phyloP scores from a whole-genome alignment of 2,888 invertebrate genomes.

The Pinctada fucata region DNA sequence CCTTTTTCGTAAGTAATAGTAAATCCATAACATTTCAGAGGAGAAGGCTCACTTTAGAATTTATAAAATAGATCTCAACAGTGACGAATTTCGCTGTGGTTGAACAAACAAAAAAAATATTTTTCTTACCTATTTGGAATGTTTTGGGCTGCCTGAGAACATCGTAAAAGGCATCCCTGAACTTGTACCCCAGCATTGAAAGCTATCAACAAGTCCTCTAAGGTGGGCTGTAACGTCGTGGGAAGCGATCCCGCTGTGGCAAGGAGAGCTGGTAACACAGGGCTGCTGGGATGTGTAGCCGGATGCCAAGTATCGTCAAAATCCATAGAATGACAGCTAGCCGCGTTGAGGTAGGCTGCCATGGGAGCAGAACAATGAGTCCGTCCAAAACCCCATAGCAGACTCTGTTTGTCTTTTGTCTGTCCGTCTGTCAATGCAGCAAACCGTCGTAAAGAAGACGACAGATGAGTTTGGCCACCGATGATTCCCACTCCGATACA shows the following conservation, averaged over 20 bases:
- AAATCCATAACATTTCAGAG: too few relatives aligned
- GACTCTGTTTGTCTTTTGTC: background rate
- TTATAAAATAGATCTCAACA: too few relatives aligned
- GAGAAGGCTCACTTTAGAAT: too few relatives aligned
- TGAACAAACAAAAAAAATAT: too few relatives aligned
- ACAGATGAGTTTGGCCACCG: slow-evolving; percentile 55
- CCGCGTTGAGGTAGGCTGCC: slow-evolving; percentile 61
- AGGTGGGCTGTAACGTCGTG: slow-evolving; percentile 39
- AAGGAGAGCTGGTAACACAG: slow-evolving; percentile 59
- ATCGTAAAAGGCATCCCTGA: slow-evolving; percentile 61
- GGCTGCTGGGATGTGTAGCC: slow-evolving; percentile 65
- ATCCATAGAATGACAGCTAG: slow-evolving; percentile 65
- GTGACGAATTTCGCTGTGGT: too few relatives aligned
- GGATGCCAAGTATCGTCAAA: slow-evolving; percentile 69
- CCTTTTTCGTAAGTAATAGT: too few relatives aligned
- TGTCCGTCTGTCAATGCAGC: slow-evolving; percentile 22
- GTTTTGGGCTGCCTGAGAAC: slow-evolving; percentile 55
- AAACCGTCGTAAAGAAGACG: slow-evolving; percentile 47
- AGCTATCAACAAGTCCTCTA: slow-evolving; percentile 59
- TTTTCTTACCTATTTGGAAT: slow-evolving; percentile 59
- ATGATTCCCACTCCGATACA: slow-evolving; percentile 56
- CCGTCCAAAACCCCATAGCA: slow-evolving; percentile 46
- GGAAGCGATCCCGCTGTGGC: slow-evolving; percentile 55
- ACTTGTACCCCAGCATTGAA: slow-evolving; percentile 65
- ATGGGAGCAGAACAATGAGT: slow-evolving; percentile 36